Conservation (phyloP, 1,140 invertebrate genomes). For the Pissodes strobi region DNA sequence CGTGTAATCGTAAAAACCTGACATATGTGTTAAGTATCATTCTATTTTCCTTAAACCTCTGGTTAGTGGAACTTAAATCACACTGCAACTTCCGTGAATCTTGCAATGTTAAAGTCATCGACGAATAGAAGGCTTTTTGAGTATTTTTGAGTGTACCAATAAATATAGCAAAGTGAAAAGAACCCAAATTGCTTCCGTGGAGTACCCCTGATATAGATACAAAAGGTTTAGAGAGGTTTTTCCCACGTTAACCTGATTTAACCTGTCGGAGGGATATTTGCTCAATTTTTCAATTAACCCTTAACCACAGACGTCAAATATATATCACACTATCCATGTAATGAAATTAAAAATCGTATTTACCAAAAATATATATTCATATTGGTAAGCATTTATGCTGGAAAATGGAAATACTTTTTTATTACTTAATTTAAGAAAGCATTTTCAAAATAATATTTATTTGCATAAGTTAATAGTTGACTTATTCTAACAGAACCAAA, state of each 20-base stretch:
- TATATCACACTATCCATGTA: no score
- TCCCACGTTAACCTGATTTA: conserved; percentile 1
- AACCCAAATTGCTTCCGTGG: background rate
- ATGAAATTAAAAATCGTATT: no score
- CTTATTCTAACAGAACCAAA: no score
- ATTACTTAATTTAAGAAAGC: no score
- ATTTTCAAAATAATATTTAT: no score
- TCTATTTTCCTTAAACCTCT: background rate
- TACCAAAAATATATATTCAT: no score
- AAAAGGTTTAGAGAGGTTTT: background rate
- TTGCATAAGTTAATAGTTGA: no score
- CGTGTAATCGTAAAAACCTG: background rate
- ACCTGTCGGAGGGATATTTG: conserved; percentile 1
- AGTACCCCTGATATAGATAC: background rate
- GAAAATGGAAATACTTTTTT: no score
- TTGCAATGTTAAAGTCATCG: background rate
- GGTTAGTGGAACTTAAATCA: background rate
- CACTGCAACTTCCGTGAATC: background rate
- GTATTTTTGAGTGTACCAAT: background rate
- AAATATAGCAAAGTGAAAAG: background rate
- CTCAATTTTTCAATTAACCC: no score
- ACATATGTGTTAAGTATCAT: background rate
- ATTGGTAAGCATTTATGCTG: no score
- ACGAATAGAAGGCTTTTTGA: background rate
- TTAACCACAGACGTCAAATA: no score